A percentile compares a stretch with the other conserved stretches of the same genome.
phyloP scores from a whole-genome alignment of 2,888 invertebrate genomes.

The Altica lythri region DNA sequence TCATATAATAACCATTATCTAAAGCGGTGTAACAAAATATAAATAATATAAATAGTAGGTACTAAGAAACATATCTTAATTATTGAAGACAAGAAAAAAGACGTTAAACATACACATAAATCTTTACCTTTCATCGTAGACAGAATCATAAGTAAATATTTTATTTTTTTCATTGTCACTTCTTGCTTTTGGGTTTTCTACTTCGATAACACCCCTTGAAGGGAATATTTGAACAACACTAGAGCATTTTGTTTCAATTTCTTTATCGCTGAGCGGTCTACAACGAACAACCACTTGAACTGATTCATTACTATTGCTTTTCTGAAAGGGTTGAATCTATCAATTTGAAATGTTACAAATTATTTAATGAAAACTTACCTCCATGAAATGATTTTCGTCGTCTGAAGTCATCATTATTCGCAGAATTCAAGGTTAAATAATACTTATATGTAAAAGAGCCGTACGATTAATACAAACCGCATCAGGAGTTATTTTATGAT shows the following conservation, averaged over 20 bases:
- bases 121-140: constrained; percentile 81
- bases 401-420: constrained; percentile 42
- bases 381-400: constrained; percentile 30
- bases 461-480: constrained; percentile 26
- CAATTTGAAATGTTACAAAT: background rate
- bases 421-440: constrained; percentile 37
- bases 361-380: constrained; percentile 28
- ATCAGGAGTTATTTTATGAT: constrained; percentile 31
- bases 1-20: no score
- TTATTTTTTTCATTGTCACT: constrained; percentile 77
- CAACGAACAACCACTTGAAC: constrained; percentile 97
- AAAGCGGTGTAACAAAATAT: no score
- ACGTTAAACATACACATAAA: background rate
- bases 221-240: constrained; percentile 85
- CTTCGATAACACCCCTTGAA: constrained; percentile 87
- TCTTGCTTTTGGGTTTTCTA: constrained; percentile 79
- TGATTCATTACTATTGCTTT: constrained; percentile 68
- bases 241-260: constrained; percentile 73
- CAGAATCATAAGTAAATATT: constrained; percentile 96
- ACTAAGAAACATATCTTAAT: no score
- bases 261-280: constrained; percentile 90
- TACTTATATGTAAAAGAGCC: constrained; percentile 16
- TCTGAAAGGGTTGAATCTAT: constrained; percentile 27
- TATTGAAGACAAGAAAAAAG: no score
- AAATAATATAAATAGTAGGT: no score